Base-by-base conservation (phyloP, 1,140 invertebrate species). In the Phymorhynchus buccinoides region DNA sequence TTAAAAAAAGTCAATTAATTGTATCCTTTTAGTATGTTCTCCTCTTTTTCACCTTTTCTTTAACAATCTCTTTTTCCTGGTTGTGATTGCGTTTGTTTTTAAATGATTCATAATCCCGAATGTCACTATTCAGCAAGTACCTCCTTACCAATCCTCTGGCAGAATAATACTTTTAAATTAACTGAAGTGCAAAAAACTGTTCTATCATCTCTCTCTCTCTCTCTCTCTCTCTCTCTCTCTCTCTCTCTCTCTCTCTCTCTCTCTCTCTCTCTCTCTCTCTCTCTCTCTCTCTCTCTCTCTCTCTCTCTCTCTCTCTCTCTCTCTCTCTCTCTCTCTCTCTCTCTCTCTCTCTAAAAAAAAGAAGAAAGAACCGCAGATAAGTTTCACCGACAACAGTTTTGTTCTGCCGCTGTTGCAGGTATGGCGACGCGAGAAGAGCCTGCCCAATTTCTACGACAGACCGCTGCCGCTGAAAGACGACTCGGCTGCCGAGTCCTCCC, bases 361-460 rank as follows among this genome's bases (percentile, higher is more conserved):
- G 44, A 48, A 18, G 18, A 48, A 18, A 18, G 44, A 48, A 9
- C 7, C 6, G 44, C 18, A 48, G 14, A 22, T 62, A 62, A 22
- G 0, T 52, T 52, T 52, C 44, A 52, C n/a, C n/a, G n/a, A n/a
- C n/a, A 37, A 3, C 42, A 42, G 77, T 79, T 6, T n/a, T 79
- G 27, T n/a, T 16, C n/a, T 80, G 30, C 27, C 27, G 35, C 9
- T 68, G 39, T 68, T 66, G 22, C 66, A 83, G 81, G 84, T 85
- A 22, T 87, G 86, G 86, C 52, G 86, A 12, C 78, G 86, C 22
- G 86, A 87, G 62, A 87, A 87, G 62, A 87, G 86, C 39, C 83
- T 87, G 42, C 86, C 86, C 37, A 84, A 85, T 22, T 87, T 87
- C 71, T 87, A 87, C 66, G 78, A 84, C 7, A 85, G 83, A 48